Conservation (phyloP, 2,888 invertebrate species). For the Drosophila mulleri region DNA sequence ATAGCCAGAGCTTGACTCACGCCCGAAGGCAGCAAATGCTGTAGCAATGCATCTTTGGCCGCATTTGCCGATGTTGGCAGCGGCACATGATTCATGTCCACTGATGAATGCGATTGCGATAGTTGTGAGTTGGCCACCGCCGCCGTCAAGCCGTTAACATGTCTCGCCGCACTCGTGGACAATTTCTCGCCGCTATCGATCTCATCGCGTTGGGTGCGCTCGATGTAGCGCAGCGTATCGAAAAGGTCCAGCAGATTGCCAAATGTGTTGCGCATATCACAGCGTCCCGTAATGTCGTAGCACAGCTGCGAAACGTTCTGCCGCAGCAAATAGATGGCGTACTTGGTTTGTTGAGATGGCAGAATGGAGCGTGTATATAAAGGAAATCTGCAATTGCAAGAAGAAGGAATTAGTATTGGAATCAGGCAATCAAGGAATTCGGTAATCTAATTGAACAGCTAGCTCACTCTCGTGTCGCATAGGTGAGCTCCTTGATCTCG, state of each 20-base stretch:
- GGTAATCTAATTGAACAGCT: constrained; percentile 34
- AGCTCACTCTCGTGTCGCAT: constrained; percentile 88
- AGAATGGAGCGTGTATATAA: constrained; percentile 87
- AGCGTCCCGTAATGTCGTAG: constrained; percentile 78
- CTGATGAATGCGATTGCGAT: constrained; percentile 82
- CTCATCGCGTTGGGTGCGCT: constrained; percentile 67
- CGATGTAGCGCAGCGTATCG: constrained; percentile 65
- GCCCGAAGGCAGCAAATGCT: constrained; percentile 60
- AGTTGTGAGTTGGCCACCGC: constrained; percentile 50
- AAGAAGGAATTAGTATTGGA: not conserved
- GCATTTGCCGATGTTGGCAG: constrained; percentile 64
- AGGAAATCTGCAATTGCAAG: constrained; percentile 89
- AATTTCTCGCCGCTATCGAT: constrained; percentile 23
- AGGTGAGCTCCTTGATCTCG: constrained; percentile 89
- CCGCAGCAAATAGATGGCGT: constrained; percentile 96
- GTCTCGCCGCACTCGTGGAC: constrained; percentile 10
- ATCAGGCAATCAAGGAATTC: not conserved
- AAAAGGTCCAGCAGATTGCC: constrained; percentile 82
- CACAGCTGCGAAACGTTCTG: constrained; percentile 97
- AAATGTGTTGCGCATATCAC: constrained; percentile 82
- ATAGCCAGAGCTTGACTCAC: constrained; percentile 70
- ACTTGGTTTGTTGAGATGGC: constrained; percentile 87
- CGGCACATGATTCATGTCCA: constrained; percentile 81
- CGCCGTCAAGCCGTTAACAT: constrained; percentile 57
- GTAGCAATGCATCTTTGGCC: constrained; percentile 66